Base-by-base conservation (phyloP, 2,888 invertebrate species). In the Apamea crenata region DNA sequence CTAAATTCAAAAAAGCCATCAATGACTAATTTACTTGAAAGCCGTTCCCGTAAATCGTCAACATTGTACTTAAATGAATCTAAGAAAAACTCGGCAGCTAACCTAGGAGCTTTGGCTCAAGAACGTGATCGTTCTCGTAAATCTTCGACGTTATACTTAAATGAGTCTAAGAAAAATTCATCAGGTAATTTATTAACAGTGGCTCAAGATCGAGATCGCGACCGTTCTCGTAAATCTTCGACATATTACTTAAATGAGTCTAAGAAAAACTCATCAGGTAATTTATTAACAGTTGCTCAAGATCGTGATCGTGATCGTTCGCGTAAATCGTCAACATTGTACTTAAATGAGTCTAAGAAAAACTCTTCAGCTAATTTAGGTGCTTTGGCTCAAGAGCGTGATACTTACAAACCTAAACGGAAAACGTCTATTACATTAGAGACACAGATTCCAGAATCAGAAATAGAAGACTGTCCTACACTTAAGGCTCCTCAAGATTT, bases 131-230 rank as follows among this genome's bases (percentile, higher is more conserved):
- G 95, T 32, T 95, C 97, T 10, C 93, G 96, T 5, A 96, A 96
- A 91, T 96, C 96, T 16, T 96, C 96, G 36, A 96, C 96, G 5
- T 90, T 96, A n/a, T 96, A 96, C 80, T 90, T 96, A 78, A 96
- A 97, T 75, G 96, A 97, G 88, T 97, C 97, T 1, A 97, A 96
- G 82, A 97, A 96, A 88, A 97, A 96, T 82, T 96, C 97, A 1
- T 87, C 94, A 10, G 94, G 90, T 3, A 97, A 97, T 87, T 92
- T 97, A 75, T 95, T 94, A n/a, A 92, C 92, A 65, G 78, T 96
- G 32, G 93, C 90, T 32, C 94, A 93, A 89, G 96, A 96, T 50
- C 93, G 95, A 44, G 95, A 96, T 40, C 78, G 78, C 21, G 81
- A 95, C 86, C 93, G 96, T 53, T 97, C 97, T 10, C 93, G 96